phyloP scores from a whole-genome alignment of 2,888 invertebrate species.

The Eupelmus urozonus region DNA sequence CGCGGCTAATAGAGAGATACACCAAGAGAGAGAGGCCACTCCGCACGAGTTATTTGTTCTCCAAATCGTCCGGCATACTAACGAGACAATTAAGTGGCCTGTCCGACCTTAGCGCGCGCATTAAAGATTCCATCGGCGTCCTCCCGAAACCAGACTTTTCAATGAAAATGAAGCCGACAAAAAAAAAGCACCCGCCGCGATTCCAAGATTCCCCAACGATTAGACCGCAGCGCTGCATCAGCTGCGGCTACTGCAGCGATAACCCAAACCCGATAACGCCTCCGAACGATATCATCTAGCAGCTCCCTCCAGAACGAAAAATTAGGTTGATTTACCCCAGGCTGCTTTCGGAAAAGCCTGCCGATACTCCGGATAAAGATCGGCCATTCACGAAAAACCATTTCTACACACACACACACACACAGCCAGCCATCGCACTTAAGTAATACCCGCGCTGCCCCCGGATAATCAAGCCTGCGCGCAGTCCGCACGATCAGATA shows the following conservation, averaged over 20 bases:
- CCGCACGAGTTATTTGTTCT: slow-evolving; percentile 31
- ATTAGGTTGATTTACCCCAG: slow-evolving; percentile 46
- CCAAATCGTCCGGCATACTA: slow-evolving; percentile 43
- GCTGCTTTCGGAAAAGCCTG: slow-evolving; percentile 3
- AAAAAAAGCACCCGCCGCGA: slow-evolving; percentile 5
- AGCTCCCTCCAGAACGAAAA: too few species aligned
- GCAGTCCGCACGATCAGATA: slow-evolving; percentile 29
- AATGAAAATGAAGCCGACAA: slow-evolving; percentile 7
- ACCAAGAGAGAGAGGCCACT: background rate
- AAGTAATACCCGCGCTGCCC: slow-evolving; percentile 28
- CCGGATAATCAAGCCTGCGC: slow-evolving; percentile 23
- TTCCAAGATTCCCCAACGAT: slow-evolving; percentile 3
- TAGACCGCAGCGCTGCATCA: background rate
- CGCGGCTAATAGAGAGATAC: slow-evolving; percentile 20
- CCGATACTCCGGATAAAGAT: slow-evolving; percentile 9
- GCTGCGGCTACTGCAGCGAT: slow-evolving; percentile 21
- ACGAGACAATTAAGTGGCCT: slow-evolving; percentile 48
- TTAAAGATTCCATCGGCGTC: slow-evolving; percentile 44
- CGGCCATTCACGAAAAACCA: background rate
- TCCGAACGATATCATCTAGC: background rate
- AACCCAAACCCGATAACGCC: slow-evolving; percentile 6
- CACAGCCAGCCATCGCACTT: slow-evolving; percentile 11
- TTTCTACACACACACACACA: background rate
- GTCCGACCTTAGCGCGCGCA: background rate
- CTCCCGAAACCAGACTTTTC: background rate